Evolutionary conservation across 2,888 invertebrate genomes (phyloP).

Genomic region (Drosophila prolongata): DNA sequence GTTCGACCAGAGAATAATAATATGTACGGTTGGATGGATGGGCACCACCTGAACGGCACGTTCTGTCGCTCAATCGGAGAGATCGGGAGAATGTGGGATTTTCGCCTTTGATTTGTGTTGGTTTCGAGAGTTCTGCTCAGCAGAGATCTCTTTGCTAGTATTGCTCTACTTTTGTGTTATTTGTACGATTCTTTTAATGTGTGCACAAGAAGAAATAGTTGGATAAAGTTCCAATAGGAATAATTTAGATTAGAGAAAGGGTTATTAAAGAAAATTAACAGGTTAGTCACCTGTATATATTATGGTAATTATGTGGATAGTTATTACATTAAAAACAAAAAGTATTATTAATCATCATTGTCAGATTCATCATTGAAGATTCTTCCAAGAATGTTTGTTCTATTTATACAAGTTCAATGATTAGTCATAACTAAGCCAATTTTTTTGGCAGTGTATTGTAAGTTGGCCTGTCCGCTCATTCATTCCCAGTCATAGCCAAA

Average conservation of each 20-base stretch:
- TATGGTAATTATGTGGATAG: too few species aligned
- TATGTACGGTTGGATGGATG: constrained; percentile 27
- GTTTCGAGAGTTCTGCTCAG: constrained; percentile 51
- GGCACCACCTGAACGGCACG: constrained; percentile 43
- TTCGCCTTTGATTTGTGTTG: constrained; percentile 22
- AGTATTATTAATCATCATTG: too few species aligned
- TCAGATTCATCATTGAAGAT: too few species aligned
- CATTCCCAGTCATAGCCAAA: constrained; percentile 27
- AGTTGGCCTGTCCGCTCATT: constrained; percentile 38
- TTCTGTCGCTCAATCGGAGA: constrained; percentile 23
- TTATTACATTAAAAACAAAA: too few species aligned
- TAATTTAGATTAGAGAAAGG: neutral
- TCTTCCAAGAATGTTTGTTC: too few species aligned
- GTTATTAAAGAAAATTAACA: neutral
- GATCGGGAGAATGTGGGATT: constrained; percentile 22
- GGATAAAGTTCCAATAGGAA: neutral
- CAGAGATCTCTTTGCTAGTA: constrained; percentile 47
- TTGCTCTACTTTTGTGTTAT: constrained; percentile 54
- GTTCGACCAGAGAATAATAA: constrained; percentile 15
- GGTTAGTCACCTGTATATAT: too few species aligned
- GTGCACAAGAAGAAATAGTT: constrained; percentile 24
- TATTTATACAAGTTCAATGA: too few species aligned
- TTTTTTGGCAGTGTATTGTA: constrained; percentile 27
- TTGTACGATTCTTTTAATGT: constrained; percentile 58
- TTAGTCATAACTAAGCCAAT: neutral